Evolutionary conservation across 2,888 invertebrate genomes (phyloP), one percentile per base, ranked within the genome.

Genomic region (Aphidius colemani): DNA sequence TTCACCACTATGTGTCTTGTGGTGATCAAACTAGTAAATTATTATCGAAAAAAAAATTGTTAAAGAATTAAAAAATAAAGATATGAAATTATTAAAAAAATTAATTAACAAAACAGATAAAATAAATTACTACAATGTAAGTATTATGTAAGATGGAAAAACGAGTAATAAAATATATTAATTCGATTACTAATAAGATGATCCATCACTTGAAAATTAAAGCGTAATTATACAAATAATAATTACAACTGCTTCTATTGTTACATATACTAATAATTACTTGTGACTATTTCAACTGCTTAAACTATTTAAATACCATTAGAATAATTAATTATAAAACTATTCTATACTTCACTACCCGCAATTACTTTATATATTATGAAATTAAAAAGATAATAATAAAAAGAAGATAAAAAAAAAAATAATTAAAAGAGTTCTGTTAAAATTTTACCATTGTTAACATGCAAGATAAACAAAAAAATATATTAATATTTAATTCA

Each of bases 1-100:
- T 69, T 69, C 70, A 70, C 69, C 71, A 71, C 65, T 71, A 71
- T 71, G 71, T 71, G 71, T 71, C 71, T 71, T 71, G 71, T 71
- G 71, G 70, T 71, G 71, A 71, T 70, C 68, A 66, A 69, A 70
- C 65, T 70, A 67, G 67, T 67, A 67, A 68, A 70, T 69, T 68
- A 67, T 66, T 59, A 69, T 62, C 45, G 66, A 64, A 66, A 51
- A 62, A 40, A 63, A 67, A 69, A 65, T 59, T 66, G 58, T 65
- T 57, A 69, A 63, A 46, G 66, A 64, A 66, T 60, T 48, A 13
- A 46, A 49, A 66, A 48, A 65, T 44, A 48, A 62, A 11, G 60
- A 67, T 66, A 48, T 70, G 68, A 66, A 66, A 67, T 66, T 67
- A 67, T 62, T 61, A 40, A 39, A 7, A 40, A 0, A 53, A 53